Conservation (phyloP, 2,113 vertebrate species). For the Muntiacus reevesi region DNA sequence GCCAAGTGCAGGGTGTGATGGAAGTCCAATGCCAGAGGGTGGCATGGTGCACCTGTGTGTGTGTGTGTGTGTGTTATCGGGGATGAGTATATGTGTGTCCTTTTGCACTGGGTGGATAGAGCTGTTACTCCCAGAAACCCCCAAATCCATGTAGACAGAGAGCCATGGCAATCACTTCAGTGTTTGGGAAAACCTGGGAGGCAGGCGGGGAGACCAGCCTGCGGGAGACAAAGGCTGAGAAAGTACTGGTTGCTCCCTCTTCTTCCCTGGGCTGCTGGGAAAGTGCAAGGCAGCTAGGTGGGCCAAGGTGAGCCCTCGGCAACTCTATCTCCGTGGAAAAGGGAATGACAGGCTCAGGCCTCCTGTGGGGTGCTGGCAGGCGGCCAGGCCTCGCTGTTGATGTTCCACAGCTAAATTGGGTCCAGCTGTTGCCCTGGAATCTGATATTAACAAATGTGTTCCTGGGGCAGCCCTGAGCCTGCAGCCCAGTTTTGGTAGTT, state of each 20-base stretch:
- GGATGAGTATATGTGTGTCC: background rate
- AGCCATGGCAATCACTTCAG: no score
- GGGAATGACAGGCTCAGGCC: slow-evolving; percentile 33
- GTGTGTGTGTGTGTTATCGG: background rate
- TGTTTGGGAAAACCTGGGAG: background rate
- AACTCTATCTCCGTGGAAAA: slow-evolving; percentile 64
- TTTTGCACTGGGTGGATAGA: background rate
- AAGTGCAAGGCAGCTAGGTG: background rate
- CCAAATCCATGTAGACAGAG: background rate
- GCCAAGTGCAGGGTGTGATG: fast-evolving
- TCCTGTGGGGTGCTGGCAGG: background rate
- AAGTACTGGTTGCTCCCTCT: background rate
- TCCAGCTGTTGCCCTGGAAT: slow-evolving; percentile 81
- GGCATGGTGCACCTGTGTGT: background rate
- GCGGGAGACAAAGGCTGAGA: background rate
- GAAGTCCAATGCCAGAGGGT: no score
- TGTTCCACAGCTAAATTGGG: slow-evolving; percentile 72
- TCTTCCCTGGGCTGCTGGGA: background rate
- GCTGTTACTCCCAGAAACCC: background rate
- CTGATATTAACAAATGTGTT: slow-evolving; percentile 75
- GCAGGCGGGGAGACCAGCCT: background rate
- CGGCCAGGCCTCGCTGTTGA: slow-evolving; percentile 48
- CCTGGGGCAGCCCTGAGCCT: slow-evolving; percentile 41
- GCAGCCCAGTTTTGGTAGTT: background rate
- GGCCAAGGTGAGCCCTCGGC: slow-evolving; percentile 30